phyloP scores from a whole-genome alignment of 2,888 invertebrate genomes.

The Malthinus flaveolus region DNA sequence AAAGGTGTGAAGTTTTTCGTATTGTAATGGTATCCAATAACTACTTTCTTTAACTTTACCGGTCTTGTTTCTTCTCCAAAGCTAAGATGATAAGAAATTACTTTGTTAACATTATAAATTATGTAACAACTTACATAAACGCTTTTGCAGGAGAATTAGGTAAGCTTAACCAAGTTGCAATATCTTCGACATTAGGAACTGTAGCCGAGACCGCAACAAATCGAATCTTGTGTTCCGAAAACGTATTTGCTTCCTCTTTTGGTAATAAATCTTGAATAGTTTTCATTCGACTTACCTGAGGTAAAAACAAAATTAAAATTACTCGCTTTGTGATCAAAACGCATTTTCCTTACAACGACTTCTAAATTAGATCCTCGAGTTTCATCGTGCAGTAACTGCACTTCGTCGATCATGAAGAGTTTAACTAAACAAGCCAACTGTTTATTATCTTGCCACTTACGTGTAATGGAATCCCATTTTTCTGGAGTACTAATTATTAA shows the following conservation, averaged over 20 bases:
- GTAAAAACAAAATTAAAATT: constrained; percentile 6
- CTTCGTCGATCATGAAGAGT: constrained; percentile 76
- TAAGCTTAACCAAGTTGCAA: constrained; percentile 71
- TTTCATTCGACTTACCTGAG: constrained; percentile 69
- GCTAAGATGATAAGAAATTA: constrained; percentile 52
- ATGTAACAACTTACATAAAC: constrained; percentile 58
- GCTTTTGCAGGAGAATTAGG: constrained; percentile 56
- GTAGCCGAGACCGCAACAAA: constrained; percentile 81
- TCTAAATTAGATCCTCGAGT: constrained; percentile 75
- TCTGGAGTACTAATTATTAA: constrained; percentile 81
- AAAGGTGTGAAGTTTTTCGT: constrained; percentile 63
- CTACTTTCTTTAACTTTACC: constrained; percentile 71
- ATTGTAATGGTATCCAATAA: constrained; percentile 69
- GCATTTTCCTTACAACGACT: constrained; percentile 64
- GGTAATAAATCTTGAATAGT: constrained; percentile 60
- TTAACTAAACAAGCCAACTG: constrained; percentile 65
- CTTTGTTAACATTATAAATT: neutral
- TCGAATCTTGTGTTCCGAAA: constrained; percentile 50
- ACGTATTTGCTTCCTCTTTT: neutral
- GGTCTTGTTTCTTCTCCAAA: constrained; percentile 74
- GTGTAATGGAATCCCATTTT: constrained; percentile 82
- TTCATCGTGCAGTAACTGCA: constrained; percentile 75
- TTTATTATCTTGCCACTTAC: constrained; percentile 72
- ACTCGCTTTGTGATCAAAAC: neutral
- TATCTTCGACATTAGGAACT: constrained; percentile 75